Evolutionary conservation across 2,888 invertebrate species (phyloP).

Genomic region (Cryptops parisi): DNA sequence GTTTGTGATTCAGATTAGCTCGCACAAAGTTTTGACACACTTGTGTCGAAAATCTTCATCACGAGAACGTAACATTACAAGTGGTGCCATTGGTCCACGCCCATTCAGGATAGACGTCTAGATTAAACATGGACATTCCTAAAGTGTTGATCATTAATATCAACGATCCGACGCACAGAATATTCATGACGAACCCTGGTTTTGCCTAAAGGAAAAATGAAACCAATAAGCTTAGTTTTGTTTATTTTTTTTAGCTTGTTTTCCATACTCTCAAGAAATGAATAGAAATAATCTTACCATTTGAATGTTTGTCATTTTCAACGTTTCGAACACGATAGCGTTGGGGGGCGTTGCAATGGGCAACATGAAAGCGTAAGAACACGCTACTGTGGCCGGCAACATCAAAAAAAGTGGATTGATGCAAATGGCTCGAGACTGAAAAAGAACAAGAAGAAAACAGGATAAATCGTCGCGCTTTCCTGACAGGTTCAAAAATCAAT

Average conservation of each 20-base stretch:
- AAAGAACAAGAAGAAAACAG: slow-evolving; percentile 9
- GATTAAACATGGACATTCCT: not conserved
- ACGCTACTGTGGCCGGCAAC: slow-evolving; percentile 73
- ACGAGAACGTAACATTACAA: not conserved
- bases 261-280: too few species aligned
- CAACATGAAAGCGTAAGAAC: slow-evolving; percentile 79
- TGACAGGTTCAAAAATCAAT: too few species aligned
- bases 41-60: too few species aligned
- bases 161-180: not conserved
- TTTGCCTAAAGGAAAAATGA: not conserved
- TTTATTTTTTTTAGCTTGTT: too few species aligned
- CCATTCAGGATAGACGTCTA: not conserved
- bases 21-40: too few species aligned
- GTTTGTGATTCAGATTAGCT: too few species aligned
- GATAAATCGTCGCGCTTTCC: too few species aligned
- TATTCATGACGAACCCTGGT: not conserved
- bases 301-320: slow-evolving; percentile 59
- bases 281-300: too few species aligned
- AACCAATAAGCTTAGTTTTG: too few species aligned
- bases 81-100: not conserved
- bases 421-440: slow-evolving; percentile 32
- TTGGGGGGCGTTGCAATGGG: slow-evolving; percentile 93
- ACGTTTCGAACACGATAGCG: slow-evolving; percentile 76
- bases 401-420: slow-evolving; percentile 79
- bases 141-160: not conserved